These are phyloP conservation scores for Cerceris ruficornis DNA, from an alignment of 2,888 invertebrate species.

Conservation along the genomic window DNA sequence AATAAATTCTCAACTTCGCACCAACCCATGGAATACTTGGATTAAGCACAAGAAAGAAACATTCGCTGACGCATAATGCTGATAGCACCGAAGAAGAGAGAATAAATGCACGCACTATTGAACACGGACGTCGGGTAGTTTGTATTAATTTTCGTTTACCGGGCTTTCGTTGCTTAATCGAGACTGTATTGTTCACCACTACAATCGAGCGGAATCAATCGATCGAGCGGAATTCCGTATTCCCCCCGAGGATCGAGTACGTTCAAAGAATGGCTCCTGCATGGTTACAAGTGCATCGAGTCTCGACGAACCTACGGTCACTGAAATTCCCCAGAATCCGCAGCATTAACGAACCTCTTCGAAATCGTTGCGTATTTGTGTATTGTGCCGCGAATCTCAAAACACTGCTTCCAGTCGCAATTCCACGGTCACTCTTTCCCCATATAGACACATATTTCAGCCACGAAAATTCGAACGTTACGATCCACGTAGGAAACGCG, in stretches of 20 bases:
- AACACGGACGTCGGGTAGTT: constrained; percentile 37
- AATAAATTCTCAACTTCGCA: neutral
- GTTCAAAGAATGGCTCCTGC: constrained; percentile 43
- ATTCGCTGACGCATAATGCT: constrained; percentile 27
- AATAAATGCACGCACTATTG: constrained; percentile 28
- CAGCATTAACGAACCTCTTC: constrained; percentile 29
- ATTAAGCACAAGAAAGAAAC: constrained; percentile 34
- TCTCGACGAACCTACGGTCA: constrained; percentile 5
- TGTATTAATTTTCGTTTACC: constrained; percentile 73
- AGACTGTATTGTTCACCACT: constrained; percentile 64
- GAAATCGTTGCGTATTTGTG: constrained; percentile 17
- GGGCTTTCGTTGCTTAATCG: constrained; percentile 67
- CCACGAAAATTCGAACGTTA: too few relatives aligned
- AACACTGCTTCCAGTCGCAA: neutral
- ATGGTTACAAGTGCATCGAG: constrained; percentile 34
- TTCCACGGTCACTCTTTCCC: neutral
- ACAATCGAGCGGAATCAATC: constrained; percentile 71
- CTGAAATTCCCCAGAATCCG: constrained; percentile 20
- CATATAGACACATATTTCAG: too few relatives aligned
- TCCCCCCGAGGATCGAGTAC: constrained; percentile 47
- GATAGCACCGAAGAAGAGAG: constrained; percentile 23
- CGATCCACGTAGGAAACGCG: too few relatives aligned
- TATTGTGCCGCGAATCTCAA: constrained; percentile 10
- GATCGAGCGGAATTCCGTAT: constrained; percentile 61
- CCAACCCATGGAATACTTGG: neutral